Conservation (phyloP, 1,140 invertebrate genomes). For the Lethrus apterus region DNA sequence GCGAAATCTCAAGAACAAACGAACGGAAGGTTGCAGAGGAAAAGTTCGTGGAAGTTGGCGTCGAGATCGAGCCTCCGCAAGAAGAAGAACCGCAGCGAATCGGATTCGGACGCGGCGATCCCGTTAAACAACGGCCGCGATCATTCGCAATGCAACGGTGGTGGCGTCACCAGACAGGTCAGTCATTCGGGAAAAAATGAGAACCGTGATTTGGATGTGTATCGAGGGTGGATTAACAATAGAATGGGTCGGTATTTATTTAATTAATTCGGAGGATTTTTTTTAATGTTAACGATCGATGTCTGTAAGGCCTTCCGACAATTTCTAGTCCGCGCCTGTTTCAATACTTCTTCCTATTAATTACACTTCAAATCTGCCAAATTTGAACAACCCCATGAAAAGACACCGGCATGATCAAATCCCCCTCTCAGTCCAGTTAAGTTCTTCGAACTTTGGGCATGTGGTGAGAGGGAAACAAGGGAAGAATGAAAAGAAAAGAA, state of each 20-base stretch:
- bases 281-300: neutral
- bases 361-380: too few species aligned
- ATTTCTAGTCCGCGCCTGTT: too few species aligned
- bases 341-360: too few species aligned
- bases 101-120: constrained; percentile 49
- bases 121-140: constrained; percentile 61
- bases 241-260: neutral
- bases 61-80: constrained; percentile 56
- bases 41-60: constrained; percentile 59
- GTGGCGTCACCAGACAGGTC: constrained; percentile 43
- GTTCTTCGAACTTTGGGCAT: too few species aligned
- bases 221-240: too few species aligned
- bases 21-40: constrained; percentile 52
- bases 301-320: too few species aligned
- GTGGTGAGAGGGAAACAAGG: too few species aligned
- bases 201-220: too few species aligned
- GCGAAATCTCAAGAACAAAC: constrained; percentile 18
- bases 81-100: constrained; percentile 52
- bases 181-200: constrained; percentile 20
- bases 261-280: neutral
- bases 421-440: too few species aligned
- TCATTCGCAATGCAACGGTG: constrained; percentile 65
- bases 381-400: too few species aligned
- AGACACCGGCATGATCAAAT: too few species aligned
- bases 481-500: too few species aligned